A percentile compares a stretch with the other conserved stretches of the same genome.
Conservation (phyloP, 2,797 vertebrate species). For the Ctenosaura bakeri region DNA sequence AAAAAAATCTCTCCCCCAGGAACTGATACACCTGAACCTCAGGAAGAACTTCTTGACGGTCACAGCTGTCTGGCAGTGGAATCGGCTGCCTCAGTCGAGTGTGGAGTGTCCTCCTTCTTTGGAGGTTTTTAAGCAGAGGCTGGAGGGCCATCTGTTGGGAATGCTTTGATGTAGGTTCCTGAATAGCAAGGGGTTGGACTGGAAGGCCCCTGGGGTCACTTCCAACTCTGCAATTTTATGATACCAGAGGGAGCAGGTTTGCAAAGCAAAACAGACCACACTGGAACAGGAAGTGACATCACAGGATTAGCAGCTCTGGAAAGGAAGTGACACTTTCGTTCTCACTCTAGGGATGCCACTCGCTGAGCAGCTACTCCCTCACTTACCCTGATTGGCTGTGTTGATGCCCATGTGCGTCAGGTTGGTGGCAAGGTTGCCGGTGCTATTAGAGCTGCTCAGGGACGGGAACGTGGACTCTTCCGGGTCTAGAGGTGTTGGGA, state of each 20-base stretch:
- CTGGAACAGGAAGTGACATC: background rate
- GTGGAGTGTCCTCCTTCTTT: too few species aligned
- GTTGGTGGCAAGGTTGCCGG: conserved; percentile 92
- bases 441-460: conserved; percentile 90
- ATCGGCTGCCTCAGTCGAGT: too few species aligned
- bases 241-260: background rate
- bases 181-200: too few species aligned
- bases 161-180: too few species aligned
- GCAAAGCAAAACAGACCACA: background rate
- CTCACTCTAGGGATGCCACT: background rate
- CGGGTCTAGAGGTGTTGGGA: conserved; percentile 94
- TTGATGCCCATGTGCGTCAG: conserved; percentile 95
- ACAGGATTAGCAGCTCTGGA: accelerated
- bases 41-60: too few species aligned
- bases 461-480: conserved; percentile 93
- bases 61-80: too few species aligned
- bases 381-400: conserved; percentile 88
- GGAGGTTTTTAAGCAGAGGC: too few species aligned
- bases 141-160: too few species aligned
- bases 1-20: background rate
- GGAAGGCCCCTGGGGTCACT: too few species aligned
- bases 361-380: accelerated
- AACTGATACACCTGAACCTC: background rate
- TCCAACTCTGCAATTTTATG: too few species aligned
- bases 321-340: background rate